Conservation (phyloP, 2,113 vertebrate species). For the Enhydra lutris region DNA sequence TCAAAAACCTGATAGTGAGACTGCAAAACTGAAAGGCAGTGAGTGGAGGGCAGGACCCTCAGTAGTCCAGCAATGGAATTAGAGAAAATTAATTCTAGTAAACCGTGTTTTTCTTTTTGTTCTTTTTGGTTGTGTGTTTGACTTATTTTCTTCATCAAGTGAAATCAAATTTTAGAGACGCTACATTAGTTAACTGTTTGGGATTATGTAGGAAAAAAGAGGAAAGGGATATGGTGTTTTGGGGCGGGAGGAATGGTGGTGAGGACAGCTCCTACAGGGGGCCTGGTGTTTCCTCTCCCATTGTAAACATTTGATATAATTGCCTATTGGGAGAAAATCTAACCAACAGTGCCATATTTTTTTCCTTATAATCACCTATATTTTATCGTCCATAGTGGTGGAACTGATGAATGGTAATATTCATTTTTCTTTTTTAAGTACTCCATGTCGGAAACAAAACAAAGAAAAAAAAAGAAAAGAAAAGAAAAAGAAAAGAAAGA, state of each 20-base stretch:
- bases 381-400: background rate
- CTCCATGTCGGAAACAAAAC: background rate
- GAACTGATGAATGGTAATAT: slow-evolving; percentile 59
- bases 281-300: slow-evolving; percentile 37
- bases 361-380: slow-evolving; percentile 48
- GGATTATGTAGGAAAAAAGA: slow-evolving; percentile 58
- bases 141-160: background rate
- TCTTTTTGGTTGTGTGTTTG: background rate
- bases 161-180: slow-evolving; percentile 49
- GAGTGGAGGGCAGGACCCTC: accelerated
- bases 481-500: background rate
- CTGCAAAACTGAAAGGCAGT: background rate
- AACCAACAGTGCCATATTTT: slow-evolving; percentile 36
- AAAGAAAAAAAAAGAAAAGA: background rate
- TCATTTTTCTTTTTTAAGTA: slow-evolving; percentile 67
- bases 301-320: slow-evolving; percentile 64
- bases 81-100: background rate
- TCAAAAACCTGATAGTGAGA: background rate
- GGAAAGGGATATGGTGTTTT: slow-evolving; percentile 39
- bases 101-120: background rate
- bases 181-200: slow-evolving; percentile 29
- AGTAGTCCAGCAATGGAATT: background rate
- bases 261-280: background rate
- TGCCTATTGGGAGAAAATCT: slow-evolving; percentile 54
- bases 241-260: background rate